These are phyloP conservation scores for Lampropteryx suffumata DNA, from an alignment of 2,888 invertebrate species.

Conservation along the genomic window DNA sequence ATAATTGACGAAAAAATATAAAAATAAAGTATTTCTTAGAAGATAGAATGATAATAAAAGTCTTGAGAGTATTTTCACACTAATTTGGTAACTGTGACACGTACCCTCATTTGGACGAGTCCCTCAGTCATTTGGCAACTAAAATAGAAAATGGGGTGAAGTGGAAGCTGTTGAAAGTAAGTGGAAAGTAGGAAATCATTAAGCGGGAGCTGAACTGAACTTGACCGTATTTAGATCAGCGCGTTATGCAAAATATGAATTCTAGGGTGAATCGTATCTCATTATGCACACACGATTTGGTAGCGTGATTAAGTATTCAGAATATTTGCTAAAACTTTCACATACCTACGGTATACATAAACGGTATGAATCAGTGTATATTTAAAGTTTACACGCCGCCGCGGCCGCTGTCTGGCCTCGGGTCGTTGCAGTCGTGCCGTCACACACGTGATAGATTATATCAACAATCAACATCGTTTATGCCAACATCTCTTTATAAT, in stretches of 20 bases:
- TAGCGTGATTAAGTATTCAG: slow-evolving; percentile 2
- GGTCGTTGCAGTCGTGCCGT: slow-evolving; percentile 47
- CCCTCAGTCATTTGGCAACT: slow-evolving; percentile 28
- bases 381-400: slow-evolving; percentile 31
- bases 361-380: slow-evolving; percentile 32
- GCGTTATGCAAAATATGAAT: slow-evolving; percentile 23
- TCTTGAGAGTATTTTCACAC: neutral
- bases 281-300: too few species aligned
- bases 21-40: too few species aligned
- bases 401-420: slow-evolving; percentile 49
- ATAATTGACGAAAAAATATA: too few species aligned
- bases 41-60: too few species aligned
- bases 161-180: slow-evolving; percentile 31
- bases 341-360: slow-evolving; percentile 12
- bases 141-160: slow-evolving; percentile 34
- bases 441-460: slow-evolving; percentile 55
- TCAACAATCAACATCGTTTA: slow-evolving; percentile 48
- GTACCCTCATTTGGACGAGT: slow-evolving; percentile 17
- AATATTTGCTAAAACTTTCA: slow-evolving; percentile 25
- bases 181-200: slow-evolving; percentile 39
- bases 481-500: slow-evolving; percentile 43
- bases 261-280: too few species aligned
- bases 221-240: slow-evolving; percentile 31
- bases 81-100: slow-evolving; percentile 4
- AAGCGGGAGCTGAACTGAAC: slow-evolving; percentile 32